Evolutionary conservation across 1,140 invertebrate species (phyloP).

Genomic region (Araneus ventricosus): DNA sequence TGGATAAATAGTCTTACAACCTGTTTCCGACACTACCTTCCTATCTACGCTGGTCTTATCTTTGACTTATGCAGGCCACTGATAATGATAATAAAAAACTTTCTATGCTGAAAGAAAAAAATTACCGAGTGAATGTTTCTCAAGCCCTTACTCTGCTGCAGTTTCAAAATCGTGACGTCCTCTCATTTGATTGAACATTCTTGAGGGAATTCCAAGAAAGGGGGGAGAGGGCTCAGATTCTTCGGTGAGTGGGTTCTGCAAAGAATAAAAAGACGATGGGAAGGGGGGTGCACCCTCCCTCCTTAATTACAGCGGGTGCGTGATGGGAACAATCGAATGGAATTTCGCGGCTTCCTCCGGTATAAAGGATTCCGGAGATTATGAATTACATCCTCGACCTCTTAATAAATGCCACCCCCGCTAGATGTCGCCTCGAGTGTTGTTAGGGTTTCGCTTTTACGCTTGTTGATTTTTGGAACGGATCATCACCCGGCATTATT

Average conservation of each 20-base stretch:
- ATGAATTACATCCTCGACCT: slow-evolving; percentile 1
- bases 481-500: neutral
- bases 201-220: neutral
- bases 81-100: no score
- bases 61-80: no score
- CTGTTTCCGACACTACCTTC: no score
- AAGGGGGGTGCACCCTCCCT: neutral
- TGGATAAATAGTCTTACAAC: no score
- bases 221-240: neutral
- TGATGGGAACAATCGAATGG: slow-evolving; percentile 17
- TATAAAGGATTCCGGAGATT: slow-evolving; percentile 18
- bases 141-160: neutral
- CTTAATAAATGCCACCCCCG: neutral
- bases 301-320: neutral
- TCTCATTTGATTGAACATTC: neutral
- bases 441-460: neutral
- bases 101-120: no score
- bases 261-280: neutral
- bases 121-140: no score
- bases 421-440: slow-evolving; percentile 10
- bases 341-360: neutral
- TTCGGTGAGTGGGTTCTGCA: neutral
- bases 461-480: neutral
- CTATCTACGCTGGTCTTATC: no score
- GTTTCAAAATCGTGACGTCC: neutral